phyloP scores from a whole-genome alignment of 2,797 vertebrate genomes.

The Anabas testudineus region DNA sequence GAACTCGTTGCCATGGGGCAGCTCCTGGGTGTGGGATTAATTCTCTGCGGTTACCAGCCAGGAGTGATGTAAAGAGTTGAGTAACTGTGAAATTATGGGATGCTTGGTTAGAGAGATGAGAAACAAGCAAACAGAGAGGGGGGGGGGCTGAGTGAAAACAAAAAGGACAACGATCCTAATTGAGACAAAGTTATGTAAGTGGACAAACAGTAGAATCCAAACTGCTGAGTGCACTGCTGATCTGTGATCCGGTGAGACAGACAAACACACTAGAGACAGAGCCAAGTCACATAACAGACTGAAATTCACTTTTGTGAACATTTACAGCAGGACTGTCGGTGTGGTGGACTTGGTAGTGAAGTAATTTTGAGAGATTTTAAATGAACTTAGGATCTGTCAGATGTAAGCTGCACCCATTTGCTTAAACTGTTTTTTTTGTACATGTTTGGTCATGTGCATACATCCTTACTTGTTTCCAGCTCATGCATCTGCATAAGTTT shows the following conservation, averaged over 20 bases:
- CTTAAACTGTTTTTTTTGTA: slow-evolving; percentile 20
- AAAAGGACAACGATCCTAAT: slow-evolving; percentile 19
- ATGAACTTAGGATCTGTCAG: not conserved
- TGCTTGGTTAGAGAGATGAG: slow-evolving; percentile 21
- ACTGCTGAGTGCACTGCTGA: slow-evolving; percentile 38
- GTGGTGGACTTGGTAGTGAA: not conserved
- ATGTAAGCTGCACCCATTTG: not conserved
- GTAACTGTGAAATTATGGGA: slow-evolving; percentile 67
- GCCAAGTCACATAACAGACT: not conserved
- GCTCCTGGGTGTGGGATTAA: slow-evolving; percentile 60
- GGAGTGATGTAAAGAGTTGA: slow-evolving; percentile 69
- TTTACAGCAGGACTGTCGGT: not conserved
- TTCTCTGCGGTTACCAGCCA: slow-evolving; percentile 71
- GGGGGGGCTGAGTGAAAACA: slow-evolving; percentile 4
- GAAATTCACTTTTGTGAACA: not conserved
- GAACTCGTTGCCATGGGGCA: slow-evolving; percentile 48
- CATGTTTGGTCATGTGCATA: slow-evolving; percentile 24
- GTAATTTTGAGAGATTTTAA: slow-evolving; percentile 12
- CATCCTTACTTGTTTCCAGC: slow-evolving; percentile 10
- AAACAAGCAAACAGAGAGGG: slow-evolving; percentile 38
- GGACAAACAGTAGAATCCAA: slow-evolving; percentile 36
- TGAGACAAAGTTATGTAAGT: slow-evolving; percentile 59
- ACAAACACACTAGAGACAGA: not conserved
- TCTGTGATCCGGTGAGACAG: slow-evolving; percentile 24
- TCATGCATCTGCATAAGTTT: not conserved